Percentiles rank a stretch among this genome's conserved stretches.
Conservation (phyloP, 1,140 invertebrate genomes). For the Platyscapa corneri region DNA sequence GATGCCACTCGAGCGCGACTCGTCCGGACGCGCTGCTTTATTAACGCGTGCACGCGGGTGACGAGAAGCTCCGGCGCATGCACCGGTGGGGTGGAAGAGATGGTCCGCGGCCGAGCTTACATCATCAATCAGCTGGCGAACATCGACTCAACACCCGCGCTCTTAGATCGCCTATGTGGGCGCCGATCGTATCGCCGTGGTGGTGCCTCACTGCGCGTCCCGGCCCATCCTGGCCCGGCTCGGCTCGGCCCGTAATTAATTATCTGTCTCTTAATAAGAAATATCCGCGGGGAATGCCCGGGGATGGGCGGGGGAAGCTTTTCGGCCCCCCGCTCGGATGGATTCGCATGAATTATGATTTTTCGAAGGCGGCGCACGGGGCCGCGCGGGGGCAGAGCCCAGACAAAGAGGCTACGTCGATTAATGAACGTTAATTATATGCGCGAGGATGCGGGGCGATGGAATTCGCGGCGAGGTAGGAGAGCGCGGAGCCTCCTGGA, state of each 20-base stretch:
- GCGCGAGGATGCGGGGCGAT: not conserved
- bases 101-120: conserved; percentile 69
- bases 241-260: conserved; percentile 64
- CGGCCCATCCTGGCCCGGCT: too few relatives aligned
- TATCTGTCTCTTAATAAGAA: conserved; percentile 63
- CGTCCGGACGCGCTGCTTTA: not conserved
- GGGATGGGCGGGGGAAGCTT: not conserved
- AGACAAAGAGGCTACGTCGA: conserved; percentile 17
- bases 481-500: not conserved
- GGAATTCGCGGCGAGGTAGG: not conserved
- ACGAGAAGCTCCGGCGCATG: not conserved
- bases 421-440: conserved; percentile 54
- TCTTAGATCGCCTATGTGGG: conserved; percentile 59
- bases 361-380: conserved; percentile 29
- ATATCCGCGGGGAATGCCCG: conserved; percentile 32
- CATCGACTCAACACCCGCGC: conserved; percentile 72
- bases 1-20: too few relatives aligned
- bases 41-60: not conserved
- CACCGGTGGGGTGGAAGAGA: conserved; percentile 39
- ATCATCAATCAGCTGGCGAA: conserved; percentile 74
- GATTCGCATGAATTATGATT: conserved; percentile 50
- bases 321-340: not conserved
- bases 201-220: too few relatives aligned
- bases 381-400: not conserved
- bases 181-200: conserved; percentile 69